Evolutionary conservation across 2,113 vertebrate species (phyloP).

Genomic region (Oncorhynchus keta): DNA sequence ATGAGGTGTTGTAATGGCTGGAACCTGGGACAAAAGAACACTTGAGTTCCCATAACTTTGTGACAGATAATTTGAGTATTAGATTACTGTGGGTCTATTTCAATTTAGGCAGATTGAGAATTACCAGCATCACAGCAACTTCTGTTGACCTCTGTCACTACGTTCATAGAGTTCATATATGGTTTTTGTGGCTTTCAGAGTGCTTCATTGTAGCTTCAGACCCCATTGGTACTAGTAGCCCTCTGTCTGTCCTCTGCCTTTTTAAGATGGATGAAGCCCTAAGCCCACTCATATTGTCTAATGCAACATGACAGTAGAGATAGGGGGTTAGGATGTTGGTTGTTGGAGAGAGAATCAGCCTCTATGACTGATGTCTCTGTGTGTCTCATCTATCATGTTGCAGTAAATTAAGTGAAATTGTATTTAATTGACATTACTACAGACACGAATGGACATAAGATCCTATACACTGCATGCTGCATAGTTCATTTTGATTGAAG

Average conservation of each 20-base stretch:
- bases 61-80: no score
- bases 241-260: conserved; percentile 23
- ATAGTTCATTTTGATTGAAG: neutral
- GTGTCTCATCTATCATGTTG: neutral
- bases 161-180: no score
- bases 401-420: conserved; percentile 2
- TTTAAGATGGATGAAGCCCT: conserved; percentile 17
- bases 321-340: neutral
- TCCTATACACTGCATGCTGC: neutral
- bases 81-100: no score
- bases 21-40: no score
- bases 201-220: no score
- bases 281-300: conserved; percentile 11
- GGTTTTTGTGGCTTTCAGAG: no score
- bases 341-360: neutral
- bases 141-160: no score
- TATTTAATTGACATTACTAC: neutral
- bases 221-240: neutral
- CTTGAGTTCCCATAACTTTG: no score
- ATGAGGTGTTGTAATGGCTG: no score
- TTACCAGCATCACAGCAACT: no score
- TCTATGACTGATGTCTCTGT: neutral
- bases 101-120: no score
- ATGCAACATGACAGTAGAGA: conserved; percentile 34
- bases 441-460: neutral